These are phyloP conservation scores for Parus major DNA, from an alignment of 2,113 vertebrate genomes.

Conservation along the genomic window DNA sequence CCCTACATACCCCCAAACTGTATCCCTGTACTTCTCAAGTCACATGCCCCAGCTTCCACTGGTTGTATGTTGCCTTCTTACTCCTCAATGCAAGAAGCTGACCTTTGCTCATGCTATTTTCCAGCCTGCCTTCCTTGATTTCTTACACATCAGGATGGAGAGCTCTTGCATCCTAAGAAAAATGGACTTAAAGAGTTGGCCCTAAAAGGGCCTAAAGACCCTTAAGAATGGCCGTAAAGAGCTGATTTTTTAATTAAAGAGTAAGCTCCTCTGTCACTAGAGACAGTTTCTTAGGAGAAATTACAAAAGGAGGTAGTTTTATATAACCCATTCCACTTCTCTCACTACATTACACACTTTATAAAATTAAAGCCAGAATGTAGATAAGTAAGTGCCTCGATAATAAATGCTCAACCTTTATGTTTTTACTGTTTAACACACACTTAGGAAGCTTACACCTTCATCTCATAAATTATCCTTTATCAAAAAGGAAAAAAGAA, in stretches of 20 bases:
- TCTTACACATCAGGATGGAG: not conserved
- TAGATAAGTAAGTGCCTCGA: not conserved
- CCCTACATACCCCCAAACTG: not conserved
- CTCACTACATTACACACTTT: not conserved
- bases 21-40: not conserved
- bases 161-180: not conserved
- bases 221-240: not conserved
- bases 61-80: not conserved
- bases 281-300: not conserved
- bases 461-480: not conserved
- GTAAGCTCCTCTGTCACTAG: not conserved
- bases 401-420: not conserved
- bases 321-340: not conserved
- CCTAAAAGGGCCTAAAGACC: not conserved
- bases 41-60: not conserved
- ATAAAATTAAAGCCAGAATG: not conserved
- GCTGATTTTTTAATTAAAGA: not conserved
- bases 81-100: not conserved
- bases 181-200: not conserved
- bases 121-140: not conserved
- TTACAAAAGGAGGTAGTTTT: not conserved
- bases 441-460: not conserved
- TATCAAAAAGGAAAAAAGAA: not conserved
- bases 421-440: not conserved
- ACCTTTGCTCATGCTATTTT: not conserved